Evolutionary conservation across 2,888 invertebrate species (phyloP).

Genomic region (Aromia moschata): DNA sequence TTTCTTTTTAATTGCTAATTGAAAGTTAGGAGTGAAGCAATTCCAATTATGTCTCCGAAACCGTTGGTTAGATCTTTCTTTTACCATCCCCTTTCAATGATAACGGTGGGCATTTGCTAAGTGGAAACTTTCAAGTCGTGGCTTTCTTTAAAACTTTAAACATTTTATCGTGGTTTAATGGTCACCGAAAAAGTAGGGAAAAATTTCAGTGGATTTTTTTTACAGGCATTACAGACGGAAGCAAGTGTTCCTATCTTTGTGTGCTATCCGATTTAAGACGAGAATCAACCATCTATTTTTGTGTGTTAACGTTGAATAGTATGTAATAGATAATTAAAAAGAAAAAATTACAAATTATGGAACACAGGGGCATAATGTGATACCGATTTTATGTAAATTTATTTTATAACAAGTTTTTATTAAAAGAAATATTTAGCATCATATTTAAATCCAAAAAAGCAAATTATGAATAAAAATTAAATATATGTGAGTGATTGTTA

Average conservation of each 20-base stretch:
- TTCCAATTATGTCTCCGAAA: slow-evolving; percentile 39
- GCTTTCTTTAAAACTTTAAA: slow-evolving; percentile 47
- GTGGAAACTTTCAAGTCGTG: slow-evolving; percentile 46
- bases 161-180: slow-evolving; percentile 46
- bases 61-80: slow-evolving; percentile 32
- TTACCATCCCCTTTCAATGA: slow-evolving; percentile 38
- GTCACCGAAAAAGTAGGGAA: slow-evolving; percentile 38
- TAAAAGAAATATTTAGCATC: too few relatives aligned
- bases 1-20: slow-evolving; percentile 33
- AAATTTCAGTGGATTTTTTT: slow-evolving; percentile 37
- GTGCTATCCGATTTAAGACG: slow-evolving; percentile 11
- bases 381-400: too few relatives aligned
- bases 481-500: too few relatives aligned
- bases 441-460: too few relatives aligned
- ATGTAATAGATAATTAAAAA: too few relatives aligned
- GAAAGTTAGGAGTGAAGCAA: slow-evolving; percentile 31
- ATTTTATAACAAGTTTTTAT: too few relatives aligned
- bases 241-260: slow-evolving; percentile 14
- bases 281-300: background rate
- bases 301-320: too few relatives aligned
- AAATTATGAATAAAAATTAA: too few relatives aligned
- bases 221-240: slow-evolving; percentile 29
- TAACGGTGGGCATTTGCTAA: slow-evolving; percentile 45
- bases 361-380: too few relatives aligned
- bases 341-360: too few relatives aligned